phyloP scores from a whole-genome alignment of 2,888 invertebrate species.

The Conops quadrifasciatus region DNA sequence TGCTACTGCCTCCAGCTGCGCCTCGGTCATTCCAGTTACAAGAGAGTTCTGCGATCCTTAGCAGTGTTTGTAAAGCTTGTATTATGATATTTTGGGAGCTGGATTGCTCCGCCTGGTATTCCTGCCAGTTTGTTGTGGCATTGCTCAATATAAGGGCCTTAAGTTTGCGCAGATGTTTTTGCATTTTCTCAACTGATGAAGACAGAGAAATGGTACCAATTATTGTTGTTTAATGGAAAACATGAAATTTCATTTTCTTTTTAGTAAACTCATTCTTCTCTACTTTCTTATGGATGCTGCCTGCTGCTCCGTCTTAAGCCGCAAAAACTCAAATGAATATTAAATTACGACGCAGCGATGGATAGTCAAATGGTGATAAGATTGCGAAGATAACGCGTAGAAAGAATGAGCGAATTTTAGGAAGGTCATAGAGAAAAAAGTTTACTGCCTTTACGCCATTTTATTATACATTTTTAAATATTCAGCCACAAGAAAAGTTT shows the following conservation, averaged over 20 bases:
- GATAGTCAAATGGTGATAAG: slow-evolving; percentile 13
- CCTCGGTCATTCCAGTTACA: slow-evolving; percentile 49
- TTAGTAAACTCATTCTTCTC: background rate
- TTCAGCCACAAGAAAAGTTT: background rate
- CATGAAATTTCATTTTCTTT: background rate
- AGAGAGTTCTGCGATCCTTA: slow-evolving; percentile 61
- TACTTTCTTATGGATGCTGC: background rate
- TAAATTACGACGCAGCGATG: background rate
- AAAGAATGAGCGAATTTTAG: background rate
- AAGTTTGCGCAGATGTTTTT: slow-evolving; percentile 60
- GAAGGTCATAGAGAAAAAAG: slow-evolving; percentile 6
- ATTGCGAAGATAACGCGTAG: slow-evolving; percentile 26
- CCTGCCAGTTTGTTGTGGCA: slow-evolving; percentile 54
- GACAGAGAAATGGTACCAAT: background rate
- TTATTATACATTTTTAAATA: background rate
- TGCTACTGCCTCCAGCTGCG: slow-evolving; percentile 46
- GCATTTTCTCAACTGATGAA: slow-evolving; percentile 59
- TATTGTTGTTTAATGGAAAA: background rate
- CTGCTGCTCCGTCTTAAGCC: background rate
- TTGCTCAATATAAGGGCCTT: slow-evolving; percentile 58
- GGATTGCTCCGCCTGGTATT: slow-evolving; percentile 55
- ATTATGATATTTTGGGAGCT: slow-evolving; percentile 56
- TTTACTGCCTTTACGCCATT: background rate
- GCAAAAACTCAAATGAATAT: slow-evolving; percentile 8
- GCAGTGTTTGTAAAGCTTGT: slow-evolving; percentile 61